Conservation (phyloP, 2,113 vertebrate genomes). For the Brachirus orientalis region DNA sequence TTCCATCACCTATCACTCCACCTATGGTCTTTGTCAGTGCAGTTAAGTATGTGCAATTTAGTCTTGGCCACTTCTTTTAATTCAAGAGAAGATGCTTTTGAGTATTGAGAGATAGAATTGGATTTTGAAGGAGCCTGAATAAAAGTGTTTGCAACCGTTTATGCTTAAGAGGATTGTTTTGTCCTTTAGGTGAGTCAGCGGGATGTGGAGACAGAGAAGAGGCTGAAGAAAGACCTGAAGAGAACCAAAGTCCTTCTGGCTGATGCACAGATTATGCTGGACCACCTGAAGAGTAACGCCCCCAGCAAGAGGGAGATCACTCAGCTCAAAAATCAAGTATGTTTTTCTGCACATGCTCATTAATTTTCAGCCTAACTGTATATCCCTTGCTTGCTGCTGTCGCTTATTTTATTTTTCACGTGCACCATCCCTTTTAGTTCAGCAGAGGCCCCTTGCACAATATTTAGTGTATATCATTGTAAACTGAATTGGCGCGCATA, state of each 20-base stretch:
- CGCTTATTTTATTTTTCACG: too few species aligned
- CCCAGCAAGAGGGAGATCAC: slow-evolving; percentile 97
- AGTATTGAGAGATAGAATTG: slow-evolving; percentile 22
- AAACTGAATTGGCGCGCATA: too few species aligned
- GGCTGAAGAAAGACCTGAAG: slow-evolving; percentile 94
- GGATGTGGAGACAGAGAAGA: slow-evolving; percentile 94
- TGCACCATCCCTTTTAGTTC: too few species aligned
- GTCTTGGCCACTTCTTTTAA: slow-evolving; percentile 51
- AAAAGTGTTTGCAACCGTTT: slow-evolving; percentile 14
- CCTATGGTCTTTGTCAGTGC: slow-evolving; percentile 31
- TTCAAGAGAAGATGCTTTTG: slow-evolving; percentile 53
- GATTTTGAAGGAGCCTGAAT: slow-evolving; percentile 35
- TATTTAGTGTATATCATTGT: too few species aligned
- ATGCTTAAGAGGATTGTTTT: slow-evolving; percentile 34
- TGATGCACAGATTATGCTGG: slow-evolving; percentile 97
- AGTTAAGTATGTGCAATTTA: slow-evolving; percentile 34
- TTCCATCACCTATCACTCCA: slow-evolving; percentile 26
- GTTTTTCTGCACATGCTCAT: background rate
- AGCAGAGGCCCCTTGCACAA: too few species aligned
- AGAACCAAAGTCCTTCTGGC: slow-evolving; percentile 96
- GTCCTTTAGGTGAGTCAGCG: slow-evolving; percentile 87
- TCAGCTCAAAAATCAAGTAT: slow-evolving; percentile 96
- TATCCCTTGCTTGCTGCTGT: too few species aligned
- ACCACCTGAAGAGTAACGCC: slow-evolving; percentile 94
- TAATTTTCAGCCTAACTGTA: too few species aligned